phyloP scores from a whole-genome alignment of 2,113 vertebrate species.

The Chunga burmeisteri region DNA sequence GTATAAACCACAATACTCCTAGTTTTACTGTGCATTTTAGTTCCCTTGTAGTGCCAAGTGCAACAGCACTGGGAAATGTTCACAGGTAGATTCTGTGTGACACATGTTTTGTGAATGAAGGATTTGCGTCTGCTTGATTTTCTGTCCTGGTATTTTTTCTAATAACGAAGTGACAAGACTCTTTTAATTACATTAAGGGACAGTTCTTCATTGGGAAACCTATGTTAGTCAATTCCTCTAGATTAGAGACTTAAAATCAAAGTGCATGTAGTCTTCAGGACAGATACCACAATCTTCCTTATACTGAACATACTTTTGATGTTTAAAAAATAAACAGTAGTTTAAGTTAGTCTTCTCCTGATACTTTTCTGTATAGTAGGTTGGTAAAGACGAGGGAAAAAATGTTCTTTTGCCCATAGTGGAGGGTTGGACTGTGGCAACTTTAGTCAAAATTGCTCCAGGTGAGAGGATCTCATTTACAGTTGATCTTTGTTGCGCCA shows the following conservation, averaged over 20 bases:
- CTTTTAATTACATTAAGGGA: background rate
- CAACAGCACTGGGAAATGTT: background rate
- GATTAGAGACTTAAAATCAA: background rate
- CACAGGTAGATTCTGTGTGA: background rate
- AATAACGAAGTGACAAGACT: background rate
- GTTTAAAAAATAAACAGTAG: background rate
- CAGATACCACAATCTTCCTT: background rate
- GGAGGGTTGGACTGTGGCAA: background rate
- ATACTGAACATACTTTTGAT: background rate
- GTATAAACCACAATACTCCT: background rate
- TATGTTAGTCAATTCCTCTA: background rate
- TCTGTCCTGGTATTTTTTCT: background rate
- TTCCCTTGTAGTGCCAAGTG: background rate
- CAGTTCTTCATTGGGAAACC: background rate
- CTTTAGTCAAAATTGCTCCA: background rate
- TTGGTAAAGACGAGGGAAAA: too few species aligned
- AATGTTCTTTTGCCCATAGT: background rate
- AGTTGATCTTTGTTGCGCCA: background rate
- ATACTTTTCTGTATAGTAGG: background rate
- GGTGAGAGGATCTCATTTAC: background rate
- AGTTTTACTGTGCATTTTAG: background rate
- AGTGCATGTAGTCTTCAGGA: background rate
- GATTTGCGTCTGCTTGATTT: background rate
- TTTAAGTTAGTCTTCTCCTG: background rate
- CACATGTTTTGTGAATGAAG: background rate